Percentiles rank a stretch among this genome's conserved stretches.
Conservation (phyloP, 2,797 vertebrate species). For the Squalus acanthias region DNA sequence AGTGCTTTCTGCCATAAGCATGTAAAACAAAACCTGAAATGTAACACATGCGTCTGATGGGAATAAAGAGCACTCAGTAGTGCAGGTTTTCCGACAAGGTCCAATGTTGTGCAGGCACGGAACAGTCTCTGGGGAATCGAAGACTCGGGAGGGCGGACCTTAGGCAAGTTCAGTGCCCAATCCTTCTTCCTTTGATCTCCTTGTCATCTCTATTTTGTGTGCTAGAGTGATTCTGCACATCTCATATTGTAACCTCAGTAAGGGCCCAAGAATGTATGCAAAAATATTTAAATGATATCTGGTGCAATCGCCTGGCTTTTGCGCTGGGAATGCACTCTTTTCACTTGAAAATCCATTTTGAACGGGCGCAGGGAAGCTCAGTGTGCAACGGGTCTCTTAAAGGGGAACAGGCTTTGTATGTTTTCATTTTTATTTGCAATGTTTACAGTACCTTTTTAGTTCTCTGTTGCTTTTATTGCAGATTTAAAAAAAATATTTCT, state of each 20-base stretch:
- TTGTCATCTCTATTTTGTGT: not conserved
- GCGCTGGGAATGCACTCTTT: not conserved
- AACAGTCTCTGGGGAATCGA: too few relatives aligned
- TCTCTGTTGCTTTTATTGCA: not conserved
- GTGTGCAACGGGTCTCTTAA: not conserved
- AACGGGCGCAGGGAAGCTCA: not conserved
- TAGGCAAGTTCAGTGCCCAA: not conserved
- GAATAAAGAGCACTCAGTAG: not conserved
- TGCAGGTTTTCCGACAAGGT: not conserved
- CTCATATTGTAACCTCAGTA: not conserved
- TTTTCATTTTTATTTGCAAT: not conserved
- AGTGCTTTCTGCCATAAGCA: not conserved
- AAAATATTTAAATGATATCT: not conserved
- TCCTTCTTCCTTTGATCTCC: not conserved
- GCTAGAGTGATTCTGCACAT: not conserved
- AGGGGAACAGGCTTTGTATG: not conserved
- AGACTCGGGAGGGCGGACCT: not conserved
- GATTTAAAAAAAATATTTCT: not conserved
- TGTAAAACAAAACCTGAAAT: not conserved
- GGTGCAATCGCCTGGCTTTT: not conserved
- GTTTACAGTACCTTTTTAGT: not conserved
- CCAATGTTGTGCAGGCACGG: too few relatives aligned
- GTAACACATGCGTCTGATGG: not conserved
- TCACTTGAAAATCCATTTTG: not conserved
- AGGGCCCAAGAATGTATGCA: not conserved